phyloP scores from a whole-genome alignment of 2,113 vertebrate genomes.

The Rhinolophus sinicus region DNA sequence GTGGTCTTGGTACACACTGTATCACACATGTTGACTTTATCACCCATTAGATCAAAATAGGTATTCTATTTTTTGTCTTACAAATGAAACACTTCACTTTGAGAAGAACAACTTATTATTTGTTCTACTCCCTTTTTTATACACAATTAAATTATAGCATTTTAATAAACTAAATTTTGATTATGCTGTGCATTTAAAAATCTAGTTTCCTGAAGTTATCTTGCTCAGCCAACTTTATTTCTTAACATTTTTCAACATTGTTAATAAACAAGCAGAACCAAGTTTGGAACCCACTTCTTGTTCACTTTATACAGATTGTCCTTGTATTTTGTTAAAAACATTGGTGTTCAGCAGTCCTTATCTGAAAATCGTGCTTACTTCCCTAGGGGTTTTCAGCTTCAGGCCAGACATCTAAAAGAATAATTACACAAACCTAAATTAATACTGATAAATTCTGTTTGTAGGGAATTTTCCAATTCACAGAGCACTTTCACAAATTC shows the following conservation, averaged over 20 bases:
- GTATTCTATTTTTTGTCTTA: not conserved
- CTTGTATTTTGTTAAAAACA: not conserved
- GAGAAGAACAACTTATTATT: not conserved
- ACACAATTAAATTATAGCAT: not conserved
- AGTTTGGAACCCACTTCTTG: not conserved
- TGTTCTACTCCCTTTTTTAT: not conserved
- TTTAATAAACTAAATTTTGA: not conserved
- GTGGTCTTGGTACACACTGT: not conserved
- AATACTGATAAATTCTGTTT: not conserved
- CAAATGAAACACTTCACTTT: not conserved
- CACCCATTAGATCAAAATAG: not conserved
- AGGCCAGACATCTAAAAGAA: not conserved
- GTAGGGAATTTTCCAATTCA: not conserved
- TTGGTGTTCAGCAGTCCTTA: not conserved
- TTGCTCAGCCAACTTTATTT: not conserved
- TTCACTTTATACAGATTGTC: not conserved
- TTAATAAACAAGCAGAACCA: not conserved
- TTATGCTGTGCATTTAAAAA: slow-evolving; percentile 17
- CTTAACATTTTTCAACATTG: not conserved
- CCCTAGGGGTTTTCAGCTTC: not conserved
- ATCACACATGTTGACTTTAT: not conserved
- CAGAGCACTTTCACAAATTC: not conserved
- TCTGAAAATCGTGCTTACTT: not conserved
- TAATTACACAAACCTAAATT: not conserved
- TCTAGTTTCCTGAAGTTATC: not conserved